A percentile compares a stretch with the other conserved stretches of the same genome.
These are phyloP conservation scores for Enteromius fasciolatus DNA, from an alignment of 2,797 vertebrate genomes.

Conservation along the genomic window DNA sequence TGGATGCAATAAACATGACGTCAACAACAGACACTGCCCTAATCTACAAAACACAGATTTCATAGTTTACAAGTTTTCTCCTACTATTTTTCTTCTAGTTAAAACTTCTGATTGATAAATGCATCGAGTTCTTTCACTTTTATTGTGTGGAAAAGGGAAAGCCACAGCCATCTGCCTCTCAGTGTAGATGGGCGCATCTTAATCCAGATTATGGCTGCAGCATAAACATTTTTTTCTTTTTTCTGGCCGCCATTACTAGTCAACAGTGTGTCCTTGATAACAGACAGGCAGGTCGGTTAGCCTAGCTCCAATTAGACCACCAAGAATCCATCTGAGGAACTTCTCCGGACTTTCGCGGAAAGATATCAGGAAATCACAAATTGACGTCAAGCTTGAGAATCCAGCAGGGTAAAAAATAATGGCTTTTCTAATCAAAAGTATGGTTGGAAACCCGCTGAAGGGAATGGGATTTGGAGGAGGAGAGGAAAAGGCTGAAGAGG, in stretches of 20 bases:
- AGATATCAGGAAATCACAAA: conserved; percentile 9
- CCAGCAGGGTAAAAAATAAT: conserved; percentile 76
- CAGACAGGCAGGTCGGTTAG: conserved; percentile 75
- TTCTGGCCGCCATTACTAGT: conserved; percentile 79
- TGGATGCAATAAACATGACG: conserved; percentile 59
- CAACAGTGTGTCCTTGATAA: conserved; percentile 82
- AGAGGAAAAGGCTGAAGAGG: conserved; percentile 88
- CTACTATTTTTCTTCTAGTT: background rate
- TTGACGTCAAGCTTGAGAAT: conserved; percentile 49
- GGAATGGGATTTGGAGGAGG: conserved; percentile 92
- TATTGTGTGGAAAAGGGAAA: conserved; percentile 29
- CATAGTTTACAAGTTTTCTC: conserved; percentile 21
- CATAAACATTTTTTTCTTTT: conserved; percentile 70
- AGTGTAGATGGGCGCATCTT: conserved; percentile 81
- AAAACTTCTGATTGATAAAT: conserved; percentile 4
- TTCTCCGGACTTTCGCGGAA: conserved; percentile 21
- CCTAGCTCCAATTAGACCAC: conserved; percentile 71
- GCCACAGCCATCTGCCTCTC: conserved; percentile 88
- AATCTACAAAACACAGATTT: conserved; percentile 51
- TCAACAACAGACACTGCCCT: conserved; percentile 31
- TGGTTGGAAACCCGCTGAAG: conserved; percentile 93
- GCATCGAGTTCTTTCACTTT: background rate
- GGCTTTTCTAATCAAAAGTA: conserved; percentile 94
- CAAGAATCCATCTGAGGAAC: conserved; percentile 58
- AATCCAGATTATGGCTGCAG: conserved; percentile 93